Evolutionary conservation across 2,888 invertebrate genomes (phyloP), one percentile per base, ranked within the genome.

Genomic region (Drosophila vallismaia): DNA sequence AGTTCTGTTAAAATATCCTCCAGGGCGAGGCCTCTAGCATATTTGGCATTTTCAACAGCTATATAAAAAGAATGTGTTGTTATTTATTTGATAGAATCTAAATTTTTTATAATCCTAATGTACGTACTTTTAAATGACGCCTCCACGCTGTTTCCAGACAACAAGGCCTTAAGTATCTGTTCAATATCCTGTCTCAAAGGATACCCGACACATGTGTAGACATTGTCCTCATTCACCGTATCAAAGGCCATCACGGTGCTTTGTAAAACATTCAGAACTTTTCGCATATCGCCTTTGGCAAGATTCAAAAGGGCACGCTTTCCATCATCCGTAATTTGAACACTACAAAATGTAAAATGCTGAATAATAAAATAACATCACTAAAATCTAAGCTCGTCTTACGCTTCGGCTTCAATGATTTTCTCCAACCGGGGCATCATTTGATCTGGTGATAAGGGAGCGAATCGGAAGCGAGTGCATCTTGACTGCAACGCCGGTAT

Each of bases 401-500:
- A 97, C 97, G 94, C 94, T 92, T 98, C 98, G 85, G 95, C 93
- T 62, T 94, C 92, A 12, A 97, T 95, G 28, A 99, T 96, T 88
- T 96, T 94, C 75, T 96, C 94, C 14, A 99, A 93, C 31, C 99
- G 93, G 0, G 99, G 99, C 56, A 97, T 88, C 88, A 99, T 98
- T 92, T 98, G 98, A 12, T 94, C 94, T 0, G 95, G 93, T 2
- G 94, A 94, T 3, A 99, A 92, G 2, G 99, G 99, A 3, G 97
- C 98, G 92, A 99, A 99, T 45, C 99, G 94, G 90, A 99, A 99
- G 64, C 98, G 94, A 0, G 99, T 99, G 92, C 99, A 99, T 81
- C 99, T 94, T 10, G 99, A 99, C 92, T 99, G 99, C 57, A 99
- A 93, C 4, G 99, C 99, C 12, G 99, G 99, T 86, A 99, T 99